Percentiles rank a stretch among this genome's conserved stretches.
Conservation (phyloP, 2,113 vertebrate genomes). For the Scatophagus argus region DNA sequence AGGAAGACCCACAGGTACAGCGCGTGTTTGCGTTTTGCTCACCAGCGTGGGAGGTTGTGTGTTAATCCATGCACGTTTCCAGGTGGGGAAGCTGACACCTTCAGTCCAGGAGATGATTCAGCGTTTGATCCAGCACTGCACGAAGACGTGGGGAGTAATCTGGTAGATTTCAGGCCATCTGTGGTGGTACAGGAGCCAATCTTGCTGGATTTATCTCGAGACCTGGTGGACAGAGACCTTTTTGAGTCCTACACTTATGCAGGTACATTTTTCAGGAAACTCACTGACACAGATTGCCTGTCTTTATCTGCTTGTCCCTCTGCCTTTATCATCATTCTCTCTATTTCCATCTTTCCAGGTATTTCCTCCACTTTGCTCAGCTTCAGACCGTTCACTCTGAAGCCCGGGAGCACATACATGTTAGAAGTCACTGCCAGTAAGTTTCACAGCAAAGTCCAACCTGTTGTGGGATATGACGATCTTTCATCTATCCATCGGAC, state of each 20-base stretch:
- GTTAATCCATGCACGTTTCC: not conserved
- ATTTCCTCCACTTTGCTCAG: conserved; percentile 71
- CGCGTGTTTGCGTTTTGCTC: not conserved
- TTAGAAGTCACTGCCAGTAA: conserved; percentile 85
- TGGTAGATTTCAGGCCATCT: conserved; percentile 74
- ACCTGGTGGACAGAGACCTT: conserved; percentile 61
- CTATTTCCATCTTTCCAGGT: conserved; percentile 71
- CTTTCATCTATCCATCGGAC: too few species aligned
- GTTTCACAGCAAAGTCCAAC: conserved; percentile 40
- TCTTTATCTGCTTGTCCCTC: not conserved
- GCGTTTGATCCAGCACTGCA: conserved; percentile 11
- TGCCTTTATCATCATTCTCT: not conserved
- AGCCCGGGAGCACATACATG: conserved; percentile 84
- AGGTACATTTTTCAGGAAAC: conserved; percentile 61
- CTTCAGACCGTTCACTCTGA: conserved; percentile 83
- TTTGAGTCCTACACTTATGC: conserved; percentile 78
- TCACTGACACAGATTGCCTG: too few species aligned
- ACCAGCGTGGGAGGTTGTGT: not conserved
- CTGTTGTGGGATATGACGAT: too few species aligned
- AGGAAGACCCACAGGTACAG: conserved; percentile 77
- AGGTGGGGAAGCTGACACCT: conserved; percentile 47
- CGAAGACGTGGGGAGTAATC: conserved; percentile 76
- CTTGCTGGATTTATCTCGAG: conserved; percentile 82
- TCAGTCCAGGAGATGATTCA: conserved; percentile 29
- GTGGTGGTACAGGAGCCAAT: conserved; percentile 45